A percentile compares a stretch with the other conserved stretches of the same genome.
Evolutionary conservation across 2,797 vertebrate species (phyloP).

Genomic region (Zenarchopterus dispar): DNA sequence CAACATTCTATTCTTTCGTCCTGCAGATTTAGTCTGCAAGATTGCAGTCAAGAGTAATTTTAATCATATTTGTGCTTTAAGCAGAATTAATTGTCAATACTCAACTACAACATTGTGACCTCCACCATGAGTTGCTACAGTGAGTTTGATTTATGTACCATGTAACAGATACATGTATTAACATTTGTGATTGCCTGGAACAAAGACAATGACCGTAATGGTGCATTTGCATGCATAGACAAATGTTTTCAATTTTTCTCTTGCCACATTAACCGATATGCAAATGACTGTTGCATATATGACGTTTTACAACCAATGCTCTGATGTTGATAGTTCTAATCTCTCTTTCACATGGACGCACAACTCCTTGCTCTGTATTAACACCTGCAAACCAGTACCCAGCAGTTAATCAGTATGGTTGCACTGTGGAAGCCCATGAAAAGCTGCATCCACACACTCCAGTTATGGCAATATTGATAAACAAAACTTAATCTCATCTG

Average conservation of each 20-base stretch:
- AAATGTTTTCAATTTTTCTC: slow-evolving; percentile 59
- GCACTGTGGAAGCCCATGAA: slow-evolving; percentile 28
- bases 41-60: slow-evolving; percentile 39
- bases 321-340: slow-evolving; percentile 54
- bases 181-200: slow-evolving; percentile 35
- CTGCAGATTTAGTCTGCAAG: slow-evolving; percentile 48
- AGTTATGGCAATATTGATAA: slow-evolving; percentile 56
- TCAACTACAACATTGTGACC: slow-evolving; percentile 28
- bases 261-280: slow-evolving; percentile 47
- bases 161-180: slow-evolving; percentile 37
- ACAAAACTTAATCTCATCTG: slow-evolving; percentile 37
- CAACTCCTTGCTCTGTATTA: slow-evolving; percentile 15
- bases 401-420: slow-evolving; percentile 35
- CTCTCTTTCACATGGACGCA: slow-evolving; percentile 13
- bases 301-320: slow-evolving; percentile 58
- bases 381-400: slow-evolving; percentile 44
- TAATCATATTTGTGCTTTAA: slow-evolving; percentile 65
- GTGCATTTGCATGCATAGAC: slow-evolving; percentile 71
- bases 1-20: slow-evolving; percentile 4
- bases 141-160: slow-evolving; percentile 63
- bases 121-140: slow-evolving; percentile 64
- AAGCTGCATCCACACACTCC: slow-evolving; percentile 2
- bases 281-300: slow-evolving; percentile 65
- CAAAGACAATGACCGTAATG: slow-evolving; percentile 14
- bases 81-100: slow-evolving; percentile 32